Base-by-base conservation (phyloP, 2,113 vertebrate species). In the Acinonyx jubatus region DNA sequence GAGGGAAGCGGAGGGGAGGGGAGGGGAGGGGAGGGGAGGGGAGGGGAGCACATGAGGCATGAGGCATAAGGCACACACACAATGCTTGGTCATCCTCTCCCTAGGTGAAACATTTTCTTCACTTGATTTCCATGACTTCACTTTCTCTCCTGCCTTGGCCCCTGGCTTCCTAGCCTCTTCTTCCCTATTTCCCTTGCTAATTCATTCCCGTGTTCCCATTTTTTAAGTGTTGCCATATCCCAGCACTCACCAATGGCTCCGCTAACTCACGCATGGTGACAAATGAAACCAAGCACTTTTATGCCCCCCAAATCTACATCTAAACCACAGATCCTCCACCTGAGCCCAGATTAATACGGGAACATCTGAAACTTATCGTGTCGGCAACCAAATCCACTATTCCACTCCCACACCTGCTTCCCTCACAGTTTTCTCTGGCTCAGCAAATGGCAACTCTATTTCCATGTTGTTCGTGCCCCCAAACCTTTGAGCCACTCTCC, bases 1-100 rank as follows among this genome's bases (percentile, higher is more conserved):
- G 0, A 41, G 41, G 41, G 41, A 7, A 41, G 41, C 1, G 6
- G 1, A 41, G 41, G 41, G 41, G 0, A 45, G 41, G 45, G 7
- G 1, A 8, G 45, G 7, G 45, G 8, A 45, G 45, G 45, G 7
- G 8, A 45, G 45, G 45, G 1, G 8, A 45, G 45, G 45, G 45
- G 1, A 45, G 7, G 45, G 45, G 9, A 45, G 45, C 7, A 45
- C 45, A 45, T 9, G 45, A 45, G 45, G 45, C 45, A 45, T 45
- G 45, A 45, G 7, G 45, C 4, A 5, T 23, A 10, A 55, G 19
- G 13, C 23, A 41, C 29, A 33, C 5, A 33, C 19, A 50, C 15
- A 79, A 5, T 1, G 45, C 21, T 27, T 9, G n/a, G 2, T 27
- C n/a, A 3, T 48, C 33, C 57, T 65, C 7, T 69, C 5, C 5